These are phyloP conservation scores for Drosophila pegasa DNA, from an alignment of 2,888 invertebrate species.

Conservation along the genomic window DNA sequence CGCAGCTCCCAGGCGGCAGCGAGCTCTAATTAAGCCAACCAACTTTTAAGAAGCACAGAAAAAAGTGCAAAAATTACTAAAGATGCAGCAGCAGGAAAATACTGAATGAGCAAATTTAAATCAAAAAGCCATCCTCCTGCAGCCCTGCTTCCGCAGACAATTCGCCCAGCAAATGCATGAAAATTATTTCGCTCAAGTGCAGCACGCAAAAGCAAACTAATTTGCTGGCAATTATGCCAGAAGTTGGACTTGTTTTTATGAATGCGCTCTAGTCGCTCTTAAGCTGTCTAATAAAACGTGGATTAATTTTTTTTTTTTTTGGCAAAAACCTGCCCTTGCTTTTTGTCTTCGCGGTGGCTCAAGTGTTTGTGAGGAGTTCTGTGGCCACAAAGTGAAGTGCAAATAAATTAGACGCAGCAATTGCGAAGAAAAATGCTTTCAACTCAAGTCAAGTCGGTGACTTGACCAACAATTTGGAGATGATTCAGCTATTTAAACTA, in stretches of 20 bases:
- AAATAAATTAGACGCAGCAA: slow-evolving; percentile 68
- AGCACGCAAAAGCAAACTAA: slow-evolving; percentile 53
- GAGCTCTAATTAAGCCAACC: slow-evolving; percentile 69
- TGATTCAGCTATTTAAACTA: neutral
- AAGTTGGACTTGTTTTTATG: slow-evolving; percentile 47
- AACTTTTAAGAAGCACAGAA: slow-evolving; percentile 41
- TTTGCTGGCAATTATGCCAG: slow-evolving; percentile 59
- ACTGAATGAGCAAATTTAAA: slow-evolving; percentile 18
- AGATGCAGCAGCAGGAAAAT: slow-evolving; percentile 14
- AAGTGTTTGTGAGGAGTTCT: slow-evolving; percentile 46
- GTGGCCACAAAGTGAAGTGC: slow-evolving; percentile 58
- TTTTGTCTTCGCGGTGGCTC: neutral
- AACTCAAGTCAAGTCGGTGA: slow-evolving; percentile 37
- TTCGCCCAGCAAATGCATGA: slow-evolving; percentile 23
- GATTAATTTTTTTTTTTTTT: slow-evolving; percentile 24
- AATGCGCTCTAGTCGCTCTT: slow-evolving; percentile 41
- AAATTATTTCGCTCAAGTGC: slow-evolving; percentile 65
- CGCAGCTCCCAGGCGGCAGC: slow-evolving; percentile 31
- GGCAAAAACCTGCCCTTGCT: slow-evolving; percentile 4
- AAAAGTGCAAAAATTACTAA: slow-evolving; percentile 28
- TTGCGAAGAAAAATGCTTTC: slow-evolving; percentile 52
- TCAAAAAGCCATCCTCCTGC: slow-evolving; percentile 17
- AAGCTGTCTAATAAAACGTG: slow-evolving; percentile 45
- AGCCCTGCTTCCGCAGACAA: neutral
- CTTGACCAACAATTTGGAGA: neutral